A percentile compares a stretch with the other conserved stretches of the same genome.
These are phyloP conservation scores for Ashinkailepas kermadecensis DNA, from an alignment of 2,888 invertebrate genomes.

Conservation along the genomic window DNA sequence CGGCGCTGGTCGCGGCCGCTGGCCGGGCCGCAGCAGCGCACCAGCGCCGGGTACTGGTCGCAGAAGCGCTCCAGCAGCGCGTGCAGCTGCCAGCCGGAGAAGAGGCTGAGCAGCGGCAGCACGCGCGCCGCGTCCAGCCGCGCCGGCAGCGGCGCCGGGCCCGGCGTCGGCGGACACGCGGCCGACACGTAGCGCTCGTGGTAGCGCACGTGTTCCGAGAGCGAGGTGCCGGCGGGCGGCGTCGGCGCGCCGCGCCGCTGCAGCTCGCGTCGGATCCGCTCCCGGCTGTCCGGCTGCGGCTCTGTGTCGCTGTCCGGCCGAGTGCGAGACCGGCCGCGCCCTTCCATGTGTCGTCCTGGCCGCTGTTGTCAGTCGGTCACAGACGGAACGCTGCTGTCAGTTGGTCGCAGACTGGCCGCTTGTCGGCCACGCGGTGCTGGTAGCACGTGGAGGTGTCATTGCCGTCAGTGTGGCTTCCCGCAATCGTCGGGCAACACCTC, in stretches of 20 bases:
- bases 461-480: too few species aligned
- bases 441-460: too few species aligned
- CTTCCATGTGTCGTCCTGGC: too few species aligned
- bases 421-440: too few species aligned
- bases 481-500: too few species aligned
- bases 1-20: not conserved
- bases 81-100: not conserved
- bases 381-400: too few species aligned
- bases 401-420: too few species aligned
- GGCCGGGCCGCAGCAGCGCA: not conserved
- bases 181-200: not conserved
- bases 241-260: constrained; percentile 46
- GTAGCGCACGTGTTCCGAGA: constrained; percentile 33
- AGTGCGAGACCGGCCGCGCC: too few species aligned
- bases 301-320: not conserved
- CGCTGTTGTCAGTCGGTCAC: too few species aligned
- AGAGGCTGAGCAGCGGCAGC: constrained; percentile 10
- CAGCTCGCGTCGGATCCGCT: constrained; percentile 43
- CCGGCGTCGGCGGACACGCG: not conserved
- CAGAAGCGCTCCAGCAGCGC: constrained; percentile 23
- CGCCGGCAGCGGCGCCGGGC: not conserved
- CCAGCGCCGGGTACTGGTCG: constrained; percentile 18
- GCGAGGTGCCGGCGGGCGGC: constrained; percentile 42
- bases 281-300: constrained; percentile 38
- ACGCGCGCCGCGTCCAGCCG: constrained; percentile 17